Evolutionary conservation across 2,888 invertebrate species (phyloP), one percentile per base, ranked within the genome.

Genomic region (Dione vanillae): DNA sequence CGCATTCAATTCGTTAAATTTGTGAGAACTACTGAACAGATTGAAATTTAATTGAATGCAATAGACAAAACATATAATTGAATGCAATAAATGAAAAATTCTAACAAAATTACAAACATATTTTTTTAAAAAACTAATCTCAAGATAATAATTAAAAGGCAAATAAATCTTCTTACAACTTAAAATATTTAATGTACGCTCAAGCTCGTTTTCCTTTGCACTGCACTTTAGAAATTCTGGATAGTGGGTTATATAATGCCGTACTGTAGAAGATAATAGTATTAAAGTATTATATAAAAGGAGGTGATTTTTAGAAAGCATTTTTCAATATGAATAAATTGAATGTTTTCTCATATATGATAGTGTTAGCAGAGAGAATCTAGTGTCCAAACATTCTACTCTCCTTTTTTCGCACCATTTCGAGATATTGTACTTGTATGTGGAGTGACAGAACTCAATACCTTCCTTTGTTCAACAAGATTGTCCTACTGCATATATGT

Each of bases 191-290:
- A 61, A 45, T 61, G 16, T 61, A 27, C n/a, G 16, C n/a, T 61
- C 11, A 61, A 61, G 61, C 45, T 35, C 45, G 61, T 20, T 61
- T 35, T 35, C 45, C 45, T 45, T 35, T 35, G n/a, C 61, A n/a
- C 61, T 61, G 11, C 45, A 45, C 35, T 61, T 61, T 56, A 43
- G 45, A 45, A 61, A 61, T 45, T n/a, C 35, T 27, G 27, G 45
- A 61, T 45, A 45, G 45, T 11, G 16, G 43, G n/a, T 61, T 61
- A 16, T 45, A 61, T 45, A 61, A 61, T 61, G 27, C 61, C 35
- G n/a, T 3, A 45, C 61, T 61, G 61, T 45, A 61, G 61, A 20
- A 45, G 61, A 45, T 61, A 61, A 61, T 61, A 11, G 61, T 27
- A 61, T 61, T 61, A 61, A 41, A 45, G 45, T 45, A 20, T 61